A percentile compares a stretch with the other conserved stretches of the same genome.
These are phyloP conservation scores for Anticlea derivata DNA, from an alignment of 2,888 invertebrate genomes.

Conservation along the genomic window DNA sequence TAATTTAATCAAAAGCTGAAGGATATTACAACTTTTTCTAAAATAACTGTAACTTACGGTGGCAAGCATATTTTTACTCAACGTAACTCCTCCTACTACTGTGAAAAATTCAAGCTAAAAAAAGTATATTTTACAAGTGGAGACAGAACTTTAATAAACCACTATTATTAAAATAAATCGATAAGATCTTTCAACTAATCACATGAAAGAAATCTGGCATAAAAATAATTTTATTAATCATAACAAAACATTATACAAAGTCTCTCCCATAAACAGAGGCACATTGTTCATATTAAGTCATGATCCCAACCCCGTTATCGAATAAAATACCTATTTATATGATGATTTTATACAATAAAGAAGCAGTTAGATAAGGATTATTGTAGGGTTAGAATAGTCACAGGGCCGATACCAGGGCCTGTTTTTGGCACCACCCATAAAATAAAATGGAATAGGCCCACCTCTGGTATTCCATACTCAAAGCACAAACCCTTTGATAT, in stretches of 20 bases:
- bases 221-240: constrained; percentile 6
- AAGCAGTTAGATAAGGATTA: constrained; percentile 60
- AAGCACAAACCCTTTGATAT: too few species aligned
- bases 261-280: constrained; percentile 20
- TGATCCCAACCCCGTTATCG: constrained; percentile 46
- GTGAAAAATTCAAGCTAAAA: too few species aligned
- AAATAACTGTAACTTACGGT: too few species aligned
- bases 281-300: constrained; percentile 39
- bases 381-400: constrained; percentile 43
- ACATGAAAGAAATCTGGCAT: not conserved
- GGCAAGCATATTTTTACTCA: too few species aligned
- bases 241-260: constrained; percentile 15
- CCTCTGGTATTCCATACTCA: too few species aligned
- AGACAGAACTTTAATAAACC: too few species aligned
- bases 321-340: constrained; percentile 58
- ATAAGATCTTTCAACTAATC: not conserved
- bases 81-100: too few species aligned
- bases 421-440: not conserved
- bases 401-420: constrained; percentile 3
- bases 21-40: too few species aligned
- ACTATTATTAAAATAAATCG: too few species aligned
- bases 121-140: too few species aligned
- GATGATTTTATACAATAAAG: constrained; percentile 69
- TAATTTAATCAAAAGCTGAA: too few species aligned
- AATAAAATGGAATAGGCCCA: too few species aligned